Evolutionary conservation across 2,797 vertebrate genomes (phyloP).

Genomic region (Rhadinocentrus ornatus): DNA sequence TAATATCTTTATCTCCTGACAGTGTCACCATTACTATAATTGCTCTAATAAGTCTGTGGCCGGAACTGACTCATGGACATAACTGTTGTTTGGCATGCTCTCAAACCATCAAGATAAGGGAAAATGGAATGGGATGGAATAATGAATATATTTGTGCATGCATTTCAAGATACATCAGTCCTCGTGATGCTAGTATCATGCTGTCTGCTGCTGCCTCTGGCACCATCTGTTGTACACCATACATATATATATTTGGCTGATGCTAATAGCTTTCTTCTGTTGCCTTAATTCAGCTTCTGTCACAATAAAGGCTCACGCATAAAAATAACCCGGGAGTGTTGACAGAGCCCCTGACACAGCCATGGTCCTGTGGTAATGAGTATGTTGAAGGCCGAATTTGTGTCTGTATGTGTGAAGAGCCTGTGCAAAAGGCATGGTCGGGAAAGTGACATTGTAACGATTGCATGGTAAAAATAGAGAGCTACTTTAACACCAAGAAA

Average conservation of each 20-base stretch:
- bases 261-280: slow-evolving; percentile 31
- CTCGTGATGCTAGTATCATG: not conserved
- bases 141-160: not conserved
- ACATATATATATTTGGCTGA: slow-evolving; percentile 17
- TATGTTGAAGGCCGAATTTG: slow-evolving; percentile 18
- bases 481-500: slow-evolving; percentile 52
- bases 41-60: not conserved
- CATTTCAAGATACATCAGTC: slow-evolving; percentile 9
- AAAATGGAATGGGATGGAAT: slow-evolving; percentile 1
- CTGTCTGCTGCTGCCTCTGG: slow-evolving; percentile 7
- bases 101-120: not conserved
- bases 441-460: slow-evolving; percentile 46
- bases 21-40: not conserved
- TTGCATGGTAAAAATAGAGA: slow-evolving; percentile 69
- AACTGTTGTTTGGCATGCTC: not conserved
- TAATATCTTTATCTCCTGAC: not conserved
- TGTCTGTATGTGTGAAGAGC: slow-evolving; percentile 8
- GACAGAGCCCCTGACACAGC: slow-evolving; percentile 40
- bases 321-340: slow-evolving; percentile 44
- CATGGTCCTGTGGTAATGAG: slow-evolving; percentile 36
- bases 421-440: slow-evolving; percentile 19
- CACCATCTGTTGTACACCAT: not conserved
- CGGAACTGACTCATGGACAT: not conserved
- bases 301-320: slow-evolving; percentile 10
- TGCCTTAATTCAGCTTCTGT: slow-evolving; percentile 34